These are phyloP conservation scores for Anser brachyrhynchus DNA, from an alignment of 2,113 vertebrate genomes.

Conservation along the genomic window DNA sequence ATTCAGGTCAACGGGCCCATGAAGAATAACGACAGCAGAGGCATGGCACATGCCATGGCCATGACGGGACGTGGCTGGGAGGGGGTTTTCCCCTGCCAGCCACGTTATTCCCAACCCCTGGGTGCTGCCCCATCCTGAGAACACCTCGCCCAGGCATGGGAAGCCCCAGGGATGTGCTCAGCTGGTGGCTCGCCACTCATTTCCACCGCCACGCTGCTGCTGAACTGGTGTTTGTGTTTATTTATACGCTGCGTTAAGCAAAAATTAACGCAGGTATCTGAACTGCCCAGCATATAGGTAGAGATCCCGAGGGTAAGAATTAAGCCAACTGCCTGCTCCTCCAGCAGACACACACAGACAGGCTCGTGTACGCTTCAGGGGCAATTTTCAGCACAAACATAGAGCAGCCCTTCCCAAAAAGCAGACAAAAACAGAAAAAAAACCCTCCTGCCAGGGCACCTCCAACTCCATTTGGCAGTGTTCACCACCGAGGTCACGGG, in stretches of 20 bases:
- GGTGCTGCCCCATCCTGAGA: background rate
- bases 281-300: fast-evolving
- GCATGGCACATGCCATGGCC: background rate
- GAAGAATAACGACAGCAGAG: background rate
- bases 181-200: background rate
- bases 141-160: background rate
- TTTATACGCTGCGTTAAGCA: background rate
- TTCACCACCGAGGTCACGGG: fast-evolving
- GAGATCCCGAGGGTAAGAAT: background rate
- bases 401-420: background rate
- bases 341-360: background rate
- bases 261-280: background rate
- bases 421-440: background rate
- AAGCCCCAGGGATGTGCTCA: background rate
- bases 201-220: background rate
- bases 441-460: background rate
- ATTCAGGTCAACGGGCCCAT: conserved; percentile 22
- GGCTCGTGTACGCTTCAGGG: background rate
- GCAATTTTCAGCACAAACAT: background rate
- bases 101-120: fast-evolving
- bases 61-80: background rate
- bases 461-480: fast-evolving
- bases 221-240: background rate
- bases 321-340: background rate
- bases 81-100: background rate